These are phyloP conservation scores for Microcaecilia unicolor DNA, from an alignment of 2,797 vertebrate genomes.

Conservation along the genomic window DNA sequence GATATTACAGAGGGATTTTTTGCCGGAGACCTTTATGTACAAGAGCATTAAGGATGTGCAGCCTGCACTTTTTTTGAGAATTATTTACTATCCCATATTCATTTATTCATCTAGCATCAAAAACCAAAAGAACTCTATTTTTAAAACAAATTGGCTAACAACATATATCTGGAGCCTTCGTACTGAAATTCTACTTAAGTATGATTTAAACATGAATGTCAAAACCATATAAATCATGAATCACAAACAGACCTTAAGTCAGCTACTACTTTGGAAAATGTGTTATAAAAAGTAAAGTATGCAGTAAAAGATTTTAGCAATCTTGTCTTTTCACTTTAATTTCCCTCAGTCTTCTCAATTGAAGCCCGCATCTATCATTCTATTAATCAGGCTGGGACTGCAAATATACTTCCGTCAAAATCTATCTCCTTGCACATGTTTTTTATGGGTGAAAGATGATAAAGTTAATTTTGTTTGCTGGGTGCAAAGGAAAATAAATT, in stretches of 20 bases:
- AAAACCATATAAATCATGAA: too few species aligned
- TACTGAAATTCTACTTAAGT: conserved; percentile 27
- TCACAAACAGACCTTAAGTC: conserved; percentile 31
- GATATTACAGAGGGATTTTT: too few species aligned
- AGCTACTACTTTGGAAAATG: conserved; percentile 9
- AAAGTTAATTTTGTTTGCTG: conserved; percentile 25
- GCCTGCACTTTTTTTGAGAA: too few species aligned
- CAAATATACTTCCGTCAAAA: conserved; percentile 24
- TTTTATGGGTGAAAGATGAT: conserved; percentile 17
- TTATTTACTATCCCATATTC: too few species aligned
- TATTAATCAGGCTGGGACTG: conserved; percentile 26
- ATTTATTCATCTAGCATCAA: too few species aligned
- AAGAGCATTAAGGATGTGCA: too few species aligned
- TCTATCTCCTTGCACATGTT: conserved; percentile 14
- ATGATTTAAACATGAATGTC: conserved; percentile 18
- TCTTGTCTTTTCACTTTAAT: conserved; percentile 13
- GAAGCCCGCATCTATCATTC: conserved; percentile 17
- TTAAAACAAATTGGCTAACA: conserved; percentile 11
- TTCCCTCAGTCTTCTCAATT: conserved; percentile 19
- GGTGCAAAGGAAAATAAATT: conserved; percentile 3
- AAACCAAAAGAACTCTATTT: conserved; percentile 20
- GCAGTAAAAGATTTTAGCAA: conserved; percentile 26
- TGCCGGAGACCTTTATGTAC: too few species aligned
- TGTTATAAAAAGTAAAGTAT: conserved; percentile 10
- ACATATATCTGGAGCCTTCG: conserved; percentile 22